Conservation (phyloP, 2,888 invertebrate species). For the Morpho achilles region DNA sequence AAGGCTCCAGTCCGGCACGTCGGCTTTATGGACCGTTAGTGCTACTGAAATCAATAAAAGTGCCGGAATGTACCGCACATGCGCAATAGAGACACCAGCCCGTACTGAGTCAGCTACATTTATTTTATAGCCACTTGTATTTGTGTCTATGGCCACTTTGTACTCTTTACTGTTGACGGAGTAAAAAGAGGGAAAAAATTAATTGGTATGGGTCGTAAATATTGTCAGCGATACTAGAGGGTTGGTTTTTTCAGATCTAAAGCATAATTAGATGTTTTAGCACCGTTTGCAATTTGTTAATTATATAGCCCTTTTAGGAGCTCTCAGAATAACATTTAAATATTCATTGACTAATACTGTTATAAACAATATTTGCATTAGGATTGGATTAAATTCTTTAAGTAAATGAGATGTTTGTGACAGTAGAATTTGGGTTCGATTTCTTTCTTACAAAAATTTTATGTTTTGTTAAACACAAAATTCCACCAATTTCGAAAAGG, state of each 20-base stretch:
- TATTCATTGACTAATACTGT: too few relatives aligned
- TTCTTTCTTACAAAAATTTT: too few relatives aligned
- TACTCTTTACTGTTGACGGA: slow-evolving; percentile 68
- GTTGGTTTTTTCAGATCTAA: slow-evolving; percentile 37
- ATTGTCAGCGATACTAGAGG: slow-evolving; percentile 38
- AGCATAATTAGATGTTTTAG: slow-evolving; percentile 31
- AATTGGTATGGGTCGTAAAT: slow-evolving; percentile 55
- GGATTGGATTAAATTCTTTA: too few relatives aligned
- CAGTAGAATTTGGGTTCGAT: too few relatives aligned
- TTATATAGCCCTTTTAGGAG: not conserved
- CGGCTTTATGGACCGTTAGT: slow-evolving; percentile 80
- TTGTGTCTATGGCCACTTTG: slow-evolving; percentile 74
- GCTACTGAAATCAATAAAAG: slow-evolving; percentile 86
- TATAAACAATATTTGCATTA: too few relatives aligned
- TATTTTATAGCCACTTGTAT: slow-evolving; percentile 78
- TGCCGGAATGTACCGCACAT: slow-evolving; percentile 79
- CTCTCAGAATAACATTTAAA: too few relatives aligned
- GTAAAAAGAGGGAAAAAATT: slow-evolving; percentile 61
- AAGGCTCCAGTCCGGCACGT: slow-evolving; percentile 71
- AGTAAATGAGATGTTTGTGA: too few relatives aligned
- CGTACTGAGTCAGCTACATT: slow-evolving; percentile 76
- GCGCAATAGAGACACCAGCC: slow-evolving; percentile 60
- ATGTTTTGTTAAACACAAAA: too few relatives aligned
- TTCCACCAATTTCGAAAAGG: too few relatives aligned
- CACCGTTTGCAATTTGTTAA: not conserved